These are phyloP conservation scores for Lamprologus callipterus DNA, from an alignment of 2,113 vertebrate species.

Conservation along the genomic window DNA sequence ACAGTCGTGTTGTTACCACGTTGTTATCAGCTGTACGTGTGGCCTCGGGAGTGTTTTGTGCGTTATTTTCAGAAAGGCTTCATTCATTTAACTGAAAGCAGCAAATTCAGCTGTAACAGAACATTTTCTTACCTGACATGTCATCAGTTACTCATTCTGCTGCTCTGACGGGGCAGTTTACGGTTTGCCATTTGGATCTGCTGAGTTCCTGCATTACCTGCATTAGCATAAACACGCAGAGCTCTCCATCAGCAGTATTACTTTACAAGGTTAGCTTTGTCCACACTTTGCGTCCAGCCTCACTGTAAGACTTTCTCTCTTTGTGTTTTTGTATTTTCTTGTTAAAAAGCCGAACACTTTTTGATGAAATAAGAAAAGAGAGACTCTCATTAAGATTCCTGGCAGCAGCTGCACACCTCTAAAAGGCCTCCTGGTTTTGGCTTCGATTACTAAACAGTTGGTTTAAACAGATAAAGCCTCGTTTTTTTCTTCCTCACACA, in stretches of 20 bases:
- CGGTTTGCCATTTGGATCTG: neutral
- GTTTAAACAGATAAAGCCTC: slow-evolving; percentile 10
- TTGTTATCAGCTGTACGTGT: neutral
- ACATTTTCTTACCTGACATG: neutral
- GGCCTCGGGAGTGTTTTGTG: neutral
- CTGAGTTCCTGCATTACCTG: slow-evolving; percentile 12
- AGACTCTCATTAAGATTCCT: slow-evolving; percentile 25
- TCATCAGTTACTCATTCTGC: neutral
- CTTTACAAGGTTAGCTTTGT: slow-evolving; percentile 1
- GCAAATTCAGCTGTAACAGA: neutral
- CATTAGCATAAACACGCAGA: slow-evolving; percentile 20
- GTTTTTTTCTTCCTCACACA: neutral
- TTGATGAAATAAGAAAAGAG: neutral
- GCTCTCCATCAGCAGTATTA: neutral
- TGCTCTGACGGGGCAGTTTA: slow-evolving; percentile 19
- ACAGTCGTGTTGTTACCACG: neutral
- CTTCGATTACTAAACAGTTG: slow-evolving; percentile 15
- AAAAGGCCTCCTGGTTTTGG: slow-evolving; percentile 7
- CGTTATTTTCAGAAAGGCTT: neutral
- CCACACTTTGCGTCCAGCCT: neutral
- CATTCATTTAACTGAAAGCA: neutral
- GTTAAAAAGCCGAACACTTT: neutral
- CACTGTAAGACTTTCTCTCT: neutral
- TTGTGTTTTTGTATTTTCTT: neutral
- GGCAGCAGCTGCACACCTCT: neutral